These are phyloP conservation scores for Eulimnadia texana DNA, from an alignment of 1,140 invertebrate species.

Conservation along the genomic window DNA sequence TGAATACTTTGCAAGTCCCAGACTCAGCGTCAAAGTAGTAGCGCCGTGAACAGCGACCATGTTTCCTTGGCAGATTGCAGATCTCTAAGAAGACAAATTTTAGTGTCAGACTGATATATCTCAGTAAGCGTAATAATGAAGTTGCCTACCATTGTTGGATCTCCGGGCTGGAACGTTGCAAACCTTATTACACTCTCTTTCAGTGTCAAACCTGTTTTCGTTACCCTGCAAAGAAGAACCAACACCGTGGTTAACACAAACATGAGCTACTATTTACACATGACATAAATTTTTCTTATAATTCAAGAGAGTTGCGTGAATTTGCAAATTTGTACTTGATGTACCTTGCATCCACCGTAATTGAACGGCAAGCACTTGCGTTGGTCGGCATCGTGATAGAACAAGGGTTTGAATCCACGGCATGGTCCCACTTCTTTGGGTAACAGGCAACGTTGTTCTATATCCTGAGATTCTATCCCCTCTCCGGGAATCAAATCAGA, in stretches of 20 bases:
- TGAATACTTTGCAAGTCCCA: constrained; percentile 39
- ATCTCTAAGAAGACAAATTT: neutral
- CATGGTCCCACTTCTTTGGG: constrained; percentile 48
- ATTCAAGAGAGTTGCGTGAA: too few species aligned
- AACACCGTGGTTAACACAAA: too few species aligned
- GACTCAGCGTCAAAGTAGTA: constrained; percentile 35
- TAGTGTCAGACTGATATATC: too few species aligned
- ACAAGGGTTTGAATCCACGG: constrained; percentile 39
- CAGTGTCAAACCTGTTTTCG: constrained; percentile 1
- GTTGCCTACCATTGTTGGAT: too few species aligned
- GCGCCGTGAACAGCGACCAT: constrained; percentile 22
- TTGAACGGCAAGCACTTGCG: constrained; percentile 5
- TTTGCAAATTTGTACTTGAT: too few species aligned
- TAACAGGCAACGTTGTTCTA: neutral
- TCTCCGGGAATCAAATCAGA: neutral
- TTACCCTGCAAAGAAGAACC: neutral
- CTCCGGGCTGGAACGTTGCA: constrained; percentile 2
- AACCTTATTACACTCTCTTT: neutral
- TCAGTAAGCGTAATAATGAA: too few species aligned
- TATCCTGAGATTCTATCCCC: neutral
- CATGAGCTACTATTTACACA: too few species aligned
- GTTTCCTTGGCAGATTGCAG: neutral
- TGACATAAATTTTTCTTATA: too few species aligned
- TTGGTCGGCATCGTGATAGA: constrained; percentile 7
- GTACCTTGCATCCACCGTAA: constrained; percentile 9